Evolutionary conservation across 2,888 invertebrate genomes (phyloP).

Genomic region (Neoscelio sp.): DNA sequence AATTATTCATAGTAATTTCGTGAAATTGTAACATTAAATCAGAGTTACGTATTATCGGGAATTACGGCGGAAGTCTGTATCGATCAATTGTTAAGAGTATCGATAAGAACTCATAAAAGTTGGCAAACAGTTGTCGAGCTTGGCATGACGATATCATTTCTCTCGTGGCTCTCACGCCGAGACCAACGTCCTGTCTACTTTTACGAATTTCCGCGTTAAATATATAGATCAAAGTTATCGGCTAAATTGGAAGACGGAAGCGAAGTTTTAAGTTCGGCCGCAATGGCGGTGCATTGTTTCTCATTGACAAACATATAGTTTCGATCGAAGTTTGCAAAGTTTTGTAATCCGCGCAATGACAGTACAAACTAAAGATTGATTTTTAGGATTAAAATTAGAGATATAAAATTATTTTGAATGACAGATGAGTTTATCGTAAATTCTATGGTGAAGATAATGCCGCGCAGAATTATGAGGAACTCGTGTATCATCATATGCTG

Average conservation of each 20-base stretch:
- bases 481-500: no score
- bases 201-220: slow-evolving; percentile 26
- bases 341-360: slow-evolving; percentile 43
- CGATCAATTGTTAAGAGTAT: background rate
- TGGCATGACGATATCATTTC: slow-evolving; percentile 13
- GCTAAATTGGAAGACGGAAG: slow-evolving; percentile 8
- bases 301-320: slow-evolving; percentile 51
- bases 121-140: slow-evolving; percentile 4
- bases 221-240: slow-evolving; percentile 50
- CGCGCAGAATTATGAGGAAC: no score
- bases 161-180: background rate
- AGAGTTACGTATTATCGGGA: background rate
- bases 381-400: no score
- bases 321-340: slow-evolving; percentile 21
- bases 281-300: slow-evolving; percentile 36
- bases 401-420: no score
- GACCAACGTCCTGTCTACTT: slow-evolving; percentile 18
- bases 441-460: no score
- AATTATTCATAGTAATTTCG: slow-evolving; percentile 12
- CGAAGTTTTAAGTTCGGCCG: slow-evolving; percentile 28
- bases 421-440: no score
- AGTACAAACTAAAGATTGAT: no score
- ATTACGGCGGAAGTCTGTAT: background rate
- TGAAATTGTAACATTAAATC: background rate
- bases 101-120: slow-evolving; percentile 29